Conservation (phyloP, 1,140 invertebrate genomes). For the Artemia franciscana region DNA sequence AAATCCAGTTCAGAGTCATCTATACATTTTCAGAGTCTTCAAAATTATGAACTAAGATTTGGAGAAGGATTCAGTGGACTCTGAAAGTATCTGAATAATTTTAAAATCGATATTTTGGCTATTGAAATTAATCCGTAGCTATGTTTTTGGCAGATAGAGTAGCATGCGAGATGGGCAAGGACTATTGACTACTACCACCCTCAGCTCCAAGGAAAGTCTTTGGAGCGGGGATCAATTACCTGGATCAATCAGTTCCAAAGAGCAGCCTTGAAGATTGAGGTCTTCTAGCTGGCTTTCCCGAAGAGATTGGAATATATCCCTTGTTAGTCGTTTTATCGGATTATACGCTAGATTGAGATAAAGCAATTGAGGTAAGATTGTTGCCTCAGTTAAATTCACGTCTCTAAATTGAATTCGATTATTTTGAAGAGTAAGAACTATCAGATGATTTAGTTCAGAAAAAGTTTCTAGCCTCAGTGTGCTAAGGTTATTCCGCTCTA, state of each 20-base stretch:
- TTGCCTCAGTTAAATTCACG: neutral
- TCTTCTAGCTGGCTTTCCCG: constrained; percentile 3
- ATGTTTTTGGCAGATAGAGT: no score
- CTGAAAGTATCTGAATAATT: no score
- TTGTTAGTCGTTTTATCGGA: constrained; percentile 3
- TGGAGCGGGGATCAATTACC: constrained; percentile 1
- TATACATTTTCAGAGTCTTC: no score
- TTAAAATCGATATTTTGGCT: no score
- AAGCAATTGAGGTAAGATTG: constrained; percentile 1
- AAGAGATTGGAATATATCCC: constrained; percentile 4
- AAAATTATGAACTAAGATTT: no score
- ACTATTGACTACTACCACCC: no score
- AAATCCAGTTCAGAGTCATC: no score
- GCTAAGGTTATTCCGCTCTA: constrained; percentile 2
- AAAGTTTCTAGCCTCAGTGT: constrained; percentile 2
- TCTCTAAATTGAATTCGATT: constrained; percentile 4
- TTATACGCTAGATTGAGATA: constrained; percentile 5
- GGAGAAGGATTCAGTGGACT: no score
- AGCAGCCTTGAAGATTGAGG: constrained; percentile 9
- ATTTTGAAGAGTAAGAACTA: constrained; percentile 2
- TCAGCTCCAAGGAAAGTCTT: neutral
- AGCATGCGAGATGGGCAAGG: no score
- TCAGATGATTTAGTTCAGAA: constrained; percentile 1
- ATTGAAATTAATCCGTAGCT: no score
- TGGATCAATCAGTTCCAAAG: constrained; percentile 7